These are phyloP conservation scores for Volucella bombylans DNA, from an alignment of 2,888 invertebrate genomes.

Conservation along the genomic window DNA sequence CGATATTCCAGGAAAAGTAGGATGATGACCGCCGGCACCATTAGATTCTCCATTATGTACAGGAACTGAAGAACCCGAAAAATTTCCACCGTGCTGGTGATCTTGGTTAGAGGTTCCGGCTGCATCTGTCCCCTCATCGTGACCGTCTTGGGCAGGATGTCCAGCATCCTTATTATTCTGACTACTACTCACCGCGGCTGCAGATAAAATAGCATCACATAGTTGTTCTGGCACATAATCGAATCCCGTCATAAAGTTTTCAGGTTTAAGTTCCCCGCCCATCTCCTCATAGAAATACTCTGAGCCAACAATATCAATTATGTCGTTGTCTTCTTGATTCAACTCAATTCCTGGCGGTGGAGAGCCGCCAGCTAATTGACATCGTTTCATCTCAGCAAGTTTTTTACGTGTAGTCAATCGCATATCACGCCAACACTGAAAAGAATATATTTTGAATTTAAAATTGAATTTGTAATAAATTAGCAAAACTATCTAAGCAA, in stretches of 20 bases:
- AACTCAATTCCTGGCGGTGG: conserved; percentile 81
- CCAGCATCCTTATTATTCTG: conserved; percentile 78
- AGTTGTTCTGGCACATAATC: conserved; percentile 81
- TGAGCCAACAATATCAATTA: conserved; percentile 81
- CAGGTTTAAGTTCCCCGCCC: conserved; percentile 81
- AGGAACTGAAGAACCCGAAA: conserved; percentile 77
- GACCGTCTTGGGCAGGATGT: conserved; percentile 80
- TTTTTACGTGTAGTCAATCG: conserved; percentile 81
- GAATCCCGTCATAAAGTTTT: conserved; percentile 81
- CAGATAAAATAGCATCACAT: conserved; percentile 81
- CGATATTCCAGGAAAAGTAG: conserved; percentile 77
- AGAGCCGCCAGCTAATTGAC: conserved; percentile 81
- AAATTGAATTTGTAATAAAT: neutral
- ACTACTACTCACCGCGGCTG: conserved; percentile 79
- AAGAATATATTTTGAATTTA: conserved; percentile 56
- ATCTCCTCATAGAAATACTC: conserved; percentile 82
- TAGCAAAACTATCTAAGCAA: too few species aligned
- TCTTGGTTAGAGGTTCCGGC: conserved; percentile 79
- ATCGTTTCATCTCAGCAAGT: conserved; percentile 80
- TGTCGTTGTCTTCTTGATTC: conserved; percentile 81
- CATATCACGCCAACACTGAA: conserved; percentile 82
- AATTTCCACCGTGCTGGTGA: conserved; percentile 77
- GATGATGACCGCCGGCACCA: conserved; percentile 78
- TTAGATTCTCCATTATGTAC: conserved; percentile 76
- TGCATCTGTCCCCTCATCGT: conserved; percentile 80